Evolutionary conservation across 2,888 invertebrate species (phyloP).

Genomic region (Xestoiulus laeticollis): DNA sequence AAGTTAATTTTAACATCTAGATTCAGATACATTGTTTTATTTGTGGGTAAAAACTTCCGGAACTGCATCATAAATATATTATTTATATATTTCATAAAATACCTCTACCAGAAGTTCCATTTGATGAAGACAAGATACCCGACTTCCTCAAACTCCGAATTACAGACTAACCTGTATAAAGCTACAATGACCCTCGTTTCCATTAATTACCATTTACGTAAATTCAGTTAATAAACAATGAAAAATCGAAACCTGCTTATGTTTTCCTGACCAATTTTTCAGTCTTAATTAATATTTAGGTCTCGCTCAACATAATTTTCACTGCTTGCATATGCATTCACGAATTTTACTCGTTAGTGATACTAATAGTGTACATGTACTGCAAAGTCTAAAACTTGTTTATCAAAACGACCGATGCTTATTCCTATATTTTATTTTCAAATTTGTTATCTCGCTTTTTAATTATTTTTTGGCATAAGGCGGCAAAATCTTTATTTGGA

Average conservation of each 20-base stretch:
- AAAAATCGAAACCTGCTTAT: background rate
- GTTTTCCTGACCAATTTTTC: background rate
- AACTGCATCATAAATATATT: no score
- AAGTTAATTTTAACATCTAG: no score
- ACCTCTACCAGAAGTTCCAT: no score
- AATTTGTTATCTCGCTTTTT: background rate
- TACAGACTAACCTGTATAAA: background rate
- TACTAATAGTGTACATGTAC: background rate
- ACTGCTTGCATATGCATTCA: background rate
- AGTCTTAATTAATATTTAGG: background rate
- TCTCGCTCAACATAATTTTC: background rate
- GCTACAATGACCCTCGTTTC: background rate
- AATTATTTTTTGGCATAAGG: background rate
- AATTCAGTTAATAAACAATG: background rate
- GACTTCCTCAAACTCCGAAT: background rate
- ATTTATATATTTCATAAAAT: no score
- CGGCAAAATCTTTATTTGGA: background rate
- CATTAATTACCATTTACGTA: background rate
- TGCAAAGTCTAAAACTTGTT: slow-evolving; percentile 11
- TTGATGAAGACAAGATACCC: no score
- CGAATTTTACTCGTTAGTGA: background rate
- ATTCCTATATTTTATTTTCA: background rate
- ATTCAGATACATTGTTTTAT: no score
- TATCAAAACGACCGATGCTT: background rate
- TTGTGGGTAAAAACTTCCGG: no score